These are phyloP conservation scores for Cervus canadensis DNA, from an alignment of 2,113 vertebrate species.

Conservation along the genomic window DNA sequence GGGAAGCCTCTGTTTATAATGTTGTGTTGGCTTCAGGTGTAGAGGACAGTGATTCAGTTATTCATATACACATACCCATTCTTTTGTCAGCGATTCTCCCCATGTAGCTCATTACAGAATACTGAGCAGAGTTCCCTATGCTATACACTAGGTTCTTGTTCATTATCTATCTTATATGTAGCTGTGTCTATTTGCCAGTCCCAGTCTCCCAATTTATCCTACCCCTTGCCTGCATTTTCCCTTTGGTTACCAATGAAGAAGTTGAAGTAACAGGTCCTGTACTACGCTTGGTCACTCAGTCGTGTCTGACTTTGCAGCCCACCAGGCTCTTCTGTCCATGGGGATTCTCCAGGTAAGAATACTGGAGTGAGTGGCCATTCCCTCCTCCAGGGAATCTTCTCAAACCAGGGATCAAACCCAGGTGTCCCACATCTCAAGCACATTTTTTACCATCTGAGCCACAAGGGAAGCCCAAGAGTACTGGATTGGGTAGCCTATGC, in stretches of 20 bases:
- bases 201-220: not conserved
- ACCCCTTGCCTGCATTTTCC: not conserved
- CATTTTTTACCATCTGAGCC: not conserved
- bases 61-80: not conserved
- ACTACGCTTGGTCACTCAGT: not conserved
- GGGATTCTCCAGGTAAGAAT: not conserved
- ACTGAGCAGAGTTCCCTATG: not conserved
- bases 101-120: not conserved
- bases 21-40: not conserved
- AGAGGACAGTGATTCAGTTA: not conserved
- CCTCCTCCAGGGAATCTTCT: not conserved
- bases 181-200: not conserved
- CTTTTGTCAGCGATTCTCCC: not conserved
- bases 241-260: not conserved
- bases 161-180: not conserved
- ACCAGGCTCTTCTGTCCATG: not conserved
- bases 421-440: fast-evolving
- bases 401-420: fast-evolving
- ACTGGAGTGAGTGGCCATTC: not conserved
- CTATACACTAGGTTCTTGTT: not conserved
- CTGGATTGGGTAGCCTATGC: not conserved
- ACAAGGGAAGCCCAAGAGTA: not conserved
- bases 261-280: not conserved
- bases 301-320: not conserved
- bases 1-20: not conserved